Evolutionary conservation across 92 coral and sea anemone genomes (phyloP), one percentile per base, ranked within the genome.

Genomic region (Isaurus tuberculatus): DNA sequence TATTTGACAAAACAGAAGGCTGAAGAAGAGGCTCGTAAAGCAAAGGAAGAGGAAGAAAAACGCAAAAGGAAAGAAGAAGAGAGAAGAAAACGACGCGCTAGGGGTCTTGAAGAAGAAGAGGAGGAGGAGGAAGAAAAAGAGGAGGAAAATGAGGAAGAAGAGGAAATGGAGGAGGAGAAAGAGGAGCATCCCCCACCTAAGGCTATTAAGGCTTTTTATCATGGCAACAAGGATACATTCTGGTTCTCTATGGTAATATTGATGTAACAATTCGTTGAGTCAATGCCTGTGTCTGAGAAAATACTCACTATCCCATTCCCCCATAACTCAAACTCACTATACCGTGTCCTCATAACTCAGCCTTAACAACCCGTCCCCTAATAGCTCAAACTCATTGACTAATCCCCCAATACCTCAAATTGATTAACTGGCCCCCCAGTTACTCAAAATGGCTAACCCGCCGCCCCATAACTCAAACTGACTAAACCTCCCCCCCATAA

Each of bases 51-150:
- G 61, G 99, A 92, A 68, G 98, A 89, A 65, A 94, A 94, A 78
- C 90, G 92, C 20, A 97, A 92, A 85, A 95, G 90, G 79, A 97
- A 94, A 57, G 99, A 94, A 69, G 98, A 94, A 33, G 99, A 97
- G 58, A 86, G 95, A 30, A 91, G 91, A 4, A 84, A 98, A 22
- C 90, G 99, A 8, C 94, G 99, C 14, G 99, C 95, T 14, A 83
- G 98, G 70, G 98, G 98, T 6, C 83, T 91, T 66, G 97, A 95
- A 57, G 98, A 94, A 22, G 63, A 92, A 28, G 94, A 90, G 63
- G 86, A 85, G 49, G 89, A 88, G 16, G 85, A 91, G 36, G 89
- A 72, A 42, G 91, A 86, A 55, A 93, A 89, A 48, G 89, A 80
- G 7, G 94, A 84, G 2, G 98, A 94, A 22, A 90, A 89, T 23